Evolutionary conservation across 2,888 invertebrate genomes (phyloP), one percentile per base, ranked within the genome.

Genomic region (Agonopterix arenella): DNA sequence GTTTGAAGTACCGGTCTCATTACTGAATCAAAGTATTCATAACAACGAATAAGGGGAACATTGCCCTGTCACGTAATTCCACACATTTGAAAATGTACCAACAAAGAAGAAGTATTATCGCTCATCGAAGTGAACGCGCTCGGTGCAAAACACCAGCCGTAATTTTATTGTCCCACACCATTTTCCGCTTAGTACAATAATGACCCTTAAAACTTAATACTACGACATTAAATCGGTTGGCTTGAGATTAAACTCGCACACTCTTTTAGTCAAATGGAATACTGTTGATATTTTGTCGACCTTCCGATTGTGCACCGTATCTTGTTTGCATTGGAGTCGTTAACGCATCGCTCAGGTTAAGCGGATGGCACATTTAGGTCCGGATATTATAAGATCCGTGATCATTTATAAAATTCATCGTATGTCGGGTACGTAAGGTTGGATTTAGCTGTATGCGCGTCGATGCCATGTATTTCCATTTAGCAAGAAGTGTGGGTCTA

Each of bases 121-220:
- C 73, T 83, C 80, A 78, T 80, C 79, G 80, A 75, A 77, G 73
- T 69, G 77, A 77, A 70, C 73, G 73, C 28, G 28, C 28, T 28
- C 74, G 69, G 66, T 76, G 73, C 76, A 73, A 79, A 79, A 81
- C 82, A 80, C 73, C 69, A 72, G 68, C 73, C 73, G 76, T 83
- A 79, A 82, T 82, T 82, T 84, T 82, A 80, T 77, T 81, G 83
- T 79, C 76, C 77, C 76, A 74, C 74, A 72, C 70, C 64, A 63
- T 61, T 57, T 53, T 51, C 43, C 49, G 54, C 54, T 48, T 11
- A 45, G 28, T 11, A 64, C 73, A 64, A 81, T 82, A 81, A 71
- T 72, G 70, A 69, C 68, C 76, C 80, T 76, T 86, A 76, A 70
- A 58, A 59, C 74, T 57, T 64, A 67, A 62, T 52, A 48, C 52